Conservation (phyloP, 2,113 vertebrate genomes). For the Tichodroma muraria region DNA sequence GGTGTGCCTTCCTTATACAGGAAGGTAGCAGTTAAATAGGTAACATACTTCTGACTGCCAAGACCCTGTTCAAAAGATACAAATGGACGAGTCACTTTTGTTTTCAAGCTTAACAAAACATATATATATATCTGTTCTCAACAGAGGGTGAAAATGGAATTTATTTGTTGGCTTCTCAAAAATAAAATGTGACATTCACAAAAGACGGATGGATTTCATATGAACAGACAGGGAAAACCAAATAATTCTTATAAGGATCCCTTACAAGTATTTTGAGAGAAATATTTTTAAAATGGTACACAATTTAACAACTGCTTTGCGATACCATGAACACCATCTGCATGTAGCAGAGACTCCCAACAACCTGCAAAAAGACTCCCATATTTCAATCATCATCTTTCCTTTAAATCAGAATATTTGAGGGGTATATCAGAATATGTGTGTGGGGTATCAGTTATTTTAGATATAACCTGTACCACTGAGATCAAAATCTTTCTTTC, state of each 20-base stretch:
- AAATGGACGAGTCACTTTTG: background rate
- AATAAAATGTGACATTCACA: background rate
- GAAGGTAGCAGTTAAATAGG: background rate
- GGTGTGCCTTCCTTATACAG: background rate
- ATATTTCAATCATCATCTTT: background rate
- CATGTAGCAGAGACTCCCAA: background rate
- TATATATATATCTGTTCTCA: background rate
- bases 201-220: background rate
- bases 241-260: background rate
- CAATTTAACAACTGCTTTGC: background rate
- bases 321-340: background rate
- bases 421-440: fast-evolving
- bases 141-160: background rate
- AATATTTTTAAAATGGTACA: background rate
- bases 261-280: background rate
- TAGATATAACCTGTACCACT: background rate
- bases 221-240: background rate
- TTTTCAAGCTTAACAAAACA: background rate
- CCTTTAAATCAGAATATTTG: background rate
- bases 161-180: background rate
- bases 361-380: background rate
- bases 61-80: background rate
- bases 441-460: background rate
- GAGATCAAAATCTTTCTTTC: background rate
- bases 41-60: background rate